A percentile compares a stretch with the other conserved stretches of the same genome.
These are phyloP conservation scores for Rana temporaria DNA, from an alignment of 2,113 vertebrate genomes.

Conservation along the genomic window DNA sequence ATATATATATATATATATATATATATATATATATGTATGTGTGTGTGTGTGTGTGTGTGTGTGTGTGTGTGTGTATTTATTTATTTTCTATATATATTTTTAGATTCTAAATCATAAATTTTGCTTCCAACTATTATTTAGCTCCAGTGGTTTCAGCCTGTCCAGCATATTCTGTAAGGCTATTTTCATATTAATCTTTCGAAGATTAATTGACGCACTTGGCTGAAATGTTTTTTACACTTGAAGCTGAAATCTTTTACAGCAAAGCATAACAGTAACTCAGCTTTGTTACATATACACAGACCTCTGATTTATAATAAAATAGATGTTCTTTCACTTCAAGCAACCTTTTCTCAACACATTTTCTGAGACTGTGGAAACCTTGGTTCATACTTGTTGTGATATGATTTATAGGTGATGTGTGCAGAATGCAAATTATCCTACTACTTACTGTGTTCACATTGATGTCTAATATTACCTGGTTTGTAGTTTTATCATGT, in stretches of 20 bases:
- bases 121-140: background rate
- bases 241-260: constrained; percentile 1
- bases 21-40: too few relatives aligned
- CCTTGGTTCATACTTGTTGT: background rate
- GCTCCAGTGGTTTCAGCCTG: background rate
- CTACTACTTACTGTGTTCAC: background rate
- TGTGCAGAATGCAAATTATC: constrained; percentile 29
- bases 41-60: too few relatives aligned
- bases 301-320: constrained; percentile 28
- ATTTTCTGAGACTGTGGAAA: constrained; percentile 25
- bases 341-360: constrained; percentile 21
- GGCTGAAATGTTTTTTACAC: constrained; percentile 12
- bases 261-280: constrained; percentile 18
- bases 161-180: background rate
- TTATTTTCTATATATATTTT: too few relatives aligned
- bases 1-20: too few relatives aligned
- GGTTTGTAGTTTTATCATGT: background rate
- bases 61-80: too few relatives aligned
- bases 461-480: background rate
- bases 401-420: constrained; percentile 18
- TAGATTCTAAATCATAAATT: background rate
- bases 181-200: constrained; percentile 3
- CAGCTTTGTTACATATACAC: constrained; percentile 27
- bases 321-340: constrained; percentile 31
- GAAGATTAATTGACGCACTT: background rate